A percentile compares a stretch with the other conserved stretches of the same genome.
These are phyloP conservation scores for Ceramica pisi DNA, from an alignment of 2,888 invertebrate genomes.

Conservation along the genomic window DNA sequence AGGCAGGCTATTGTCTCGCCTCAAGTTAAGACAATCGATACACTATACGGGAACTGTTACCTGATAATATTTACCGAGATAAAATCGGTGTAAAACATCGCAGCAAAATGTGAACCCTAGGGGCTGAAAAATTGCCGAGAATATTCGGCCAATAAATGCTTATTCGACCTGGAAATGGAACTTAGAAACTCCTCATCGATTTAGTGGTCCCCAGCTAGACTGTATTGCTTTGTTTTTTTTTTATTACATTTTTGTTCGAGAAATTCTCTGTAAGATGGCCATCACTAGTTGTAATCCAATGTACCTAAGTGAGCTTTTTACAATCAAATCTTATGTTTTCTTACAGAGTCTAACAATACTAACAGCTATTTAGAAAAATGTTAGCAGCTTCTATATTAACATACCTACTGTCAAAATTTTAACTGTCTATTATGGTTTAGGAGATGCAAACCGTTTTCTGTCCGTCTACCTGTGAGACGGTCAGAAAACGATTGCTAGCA, in stretches of 20 bases:
- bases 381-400: too few species aligned
- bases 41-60: neutral
- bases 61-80: neutral
- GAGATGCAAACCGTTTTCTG: too few species aligned
- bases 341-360: too few species aligned
- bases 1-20: conserved; percentile 1
- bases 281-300: too few species aligned
- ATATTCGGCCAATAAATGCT: conserved; percentile 28
- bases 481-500: too few species aligned
- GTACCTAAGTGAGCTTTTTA: too few species aligned
- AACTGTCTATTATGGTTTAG: too few species aligned
- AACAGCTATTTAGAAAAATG: too few species aligned
- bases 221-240: neutral
- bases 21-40: neutral
- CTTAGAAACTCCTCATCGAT: conserved; percentile 15
- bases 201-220: conserved; percentile 24
- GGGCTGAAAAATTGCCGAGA: conserved; percentile 30
- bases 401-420: too few species aligned
- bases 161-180: conserved; percentile 33
- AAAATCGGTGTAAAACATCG: neutral
- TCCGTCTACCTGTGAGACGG: too few species aligned
- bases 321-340: too few species aligned
- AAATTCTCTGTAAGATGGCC: too few species aligned
- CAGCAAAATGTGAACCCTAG: conserved; percentile 16
- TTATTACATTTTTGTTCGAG: neutral